These are phyloP conservation scores for Cyaniris semiargus DNA, from an alignment of 2,888 invertebrate species.

Conservation along the genomic window DNA sequence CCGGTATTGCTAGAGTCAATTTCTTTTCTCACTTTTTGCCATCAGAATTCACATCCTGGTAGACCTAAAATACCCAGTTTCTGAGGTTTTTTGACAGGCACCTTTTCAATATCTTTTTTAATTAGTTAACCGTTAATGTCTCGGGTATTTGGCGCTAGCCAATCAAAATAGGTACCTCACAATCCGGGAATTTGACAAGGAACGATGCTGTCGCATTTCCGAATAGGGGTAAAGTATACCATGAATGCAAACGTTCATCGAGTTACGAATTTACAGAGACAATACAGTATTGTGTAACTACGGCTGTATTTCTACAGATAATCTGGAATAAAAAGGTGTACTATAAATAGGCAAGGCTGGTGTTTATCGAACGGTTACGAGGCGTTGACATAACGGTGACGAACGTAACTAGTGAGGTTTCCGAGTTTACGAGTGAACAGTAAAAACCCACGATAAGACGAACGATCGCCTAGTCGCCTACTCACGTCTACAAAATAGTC, in stretches of 20 bases:
- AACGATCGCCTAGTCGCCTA: not conserved
- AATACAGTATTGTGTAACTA: constrained; percentile 4
- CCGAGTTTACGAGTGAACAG: not conserved
- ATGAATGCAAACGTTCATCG: not conserved
- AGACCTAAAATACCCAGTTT: too few species aligned
- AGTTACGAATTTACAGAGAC: not conserved
- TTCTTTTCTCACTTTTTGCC: too few species aligned
- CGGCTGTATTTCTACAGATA: not conserved
- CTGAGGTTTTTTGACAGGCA: too few species aligned
- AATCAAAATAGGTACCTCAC: too few species aligned
- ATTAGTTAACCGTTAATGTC: too few species aligned
- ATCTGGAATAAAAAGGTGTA: not conserved
- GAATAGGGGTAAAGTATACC: not conserved
- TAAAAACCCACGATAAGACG: constrained; percentile 10
- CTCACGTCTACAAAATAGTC: not conserved
- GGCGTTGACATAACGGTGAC: constrained; percentile 31
- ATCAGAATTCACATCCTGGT: too few species aligned
- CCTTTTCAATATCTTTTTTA: too few species aligned
- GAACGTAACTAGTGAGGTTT: constrained; percentile 26
- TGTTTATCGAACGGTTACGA: constrained; percentile 22
- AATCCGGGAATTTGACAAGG: too few species aligned
- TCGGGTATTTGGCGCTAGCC: too few species aligned
- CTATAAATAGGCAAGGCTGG: not conserved
- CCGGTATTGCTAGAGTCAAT: too few species aligned
- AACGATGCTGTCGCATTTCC: too few species aligned